Percentiles rank a stretch among this genome's conserved stretches.
Evolutionary conservation across 2,797 vertebrate species (phyloP).

Genomic region (Leptatherina wallacei): DNA sequence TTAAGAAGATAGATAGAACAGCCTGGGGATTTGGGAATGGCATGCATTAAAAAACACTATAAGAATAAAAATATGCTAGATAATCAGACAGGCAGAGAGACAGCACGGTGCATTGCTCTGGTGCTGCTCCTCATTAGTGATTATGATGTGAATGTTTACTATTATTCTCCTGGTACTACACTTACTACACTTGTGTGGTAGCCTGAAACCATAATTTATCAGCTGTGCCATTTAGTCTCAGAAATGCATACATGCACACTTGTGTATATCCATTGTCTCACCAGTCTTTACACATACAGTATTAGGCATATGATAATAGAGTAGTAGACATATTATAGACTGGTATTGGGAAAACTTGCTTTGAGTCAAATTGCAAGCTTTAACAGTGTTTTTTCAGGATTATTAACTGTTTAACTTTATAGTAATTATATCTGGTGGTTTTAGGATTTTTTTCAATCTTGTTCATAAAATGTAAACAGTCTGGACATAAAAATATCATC

Average conservation of each 20-base stretch:
- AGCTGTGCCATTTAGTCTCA: conserved; percentile 45
- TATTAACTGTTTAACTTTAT: too few relatives aligned
- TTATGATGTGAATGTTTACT: conserved; percentile 62
- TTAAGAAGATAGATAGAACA: conserved; percentile 26
- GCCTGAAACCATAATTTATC: conserved; percentile 57
- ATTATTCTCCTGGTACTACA: conserved; percentile 44
- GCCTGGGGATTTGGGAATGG: conserved; percentile 14
- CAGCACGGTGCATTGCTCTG: conserved; percentile 37
- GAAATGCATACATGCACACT: conserved; percentile 21
- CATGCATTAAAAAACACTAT: background rate
- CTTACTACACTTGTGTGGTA: conserved; percentile 24
- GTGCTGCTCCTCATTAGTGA: conserved; percentile 53
- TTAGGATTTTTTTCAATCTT: too few relatives aligned
- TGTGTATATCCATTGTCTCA: background rate
- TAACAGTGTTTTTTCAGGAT: too few relatives aligned
- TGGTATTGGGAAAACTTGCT: too few relatives aligned
- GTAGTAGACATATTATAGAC: too few relatives aligned
- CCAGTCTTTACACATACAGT: background rate
- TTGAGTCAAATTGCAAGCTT: too few relatives aligned
- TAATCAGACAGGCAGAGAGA: conserved; percentile 39
- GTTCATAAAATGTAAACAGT: too few relatives aligned
- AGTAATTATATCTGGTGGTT: too few relatives aligned
- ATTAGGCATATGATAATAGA: background rate
- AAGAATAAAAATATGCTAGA: conserved; percentile 31
- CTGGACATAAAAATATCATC: too few relatives aligned